Evolutionary conservation across 2,797 vertebrate genomes (phyloP), one percentile per base, ranked within the genome.

Genomic region (Australoheros facetus): DNA sequence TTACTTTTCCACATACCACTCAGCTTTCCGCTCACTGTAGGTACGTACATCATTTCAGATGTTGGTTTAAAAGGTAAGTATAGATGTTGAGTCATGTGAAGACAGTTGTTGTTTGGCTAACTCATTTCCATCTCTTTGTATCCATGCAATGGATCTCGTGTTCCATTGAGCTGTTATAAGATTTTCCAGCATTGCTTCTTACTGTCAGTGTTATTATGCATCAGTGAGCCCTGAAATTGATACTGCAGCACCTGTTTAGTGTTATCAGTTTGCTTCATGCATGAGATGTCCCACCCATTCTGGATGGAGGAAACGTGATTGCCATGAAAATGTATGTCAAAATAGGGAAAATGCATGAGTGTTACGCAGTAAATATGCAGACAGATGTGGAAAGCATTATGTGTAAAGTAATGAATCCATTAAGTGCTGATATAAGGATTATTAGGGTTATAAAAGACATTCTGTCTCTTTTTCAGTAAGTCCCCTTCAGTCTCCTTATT

Each of bases 181-280:
- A 51, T 69, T 73, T 62, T 23, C 14, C 28, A 62, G 13, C 51
- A 45, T 2, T 28, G 37, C 1, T 2, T 55, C 28, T 32, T 23
- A 37, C 56, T 26, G 26, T 7, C 56, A 5, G 23, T 32, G 32
- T 48, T 75, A n/a, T 51, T 28, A 16, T 48, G 30, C 28, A 30
- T 54, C 66, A 54, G 9, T 11, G 11, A 79, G 30, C 30, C 56
- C 54, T 75, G 34, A 55, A 79, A 77, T 87, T 82, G 60, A 80
- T 84, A 42, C 42, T 78, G 14, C 53, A 32, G 37, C 32, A 53
- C 23, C 58, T 71, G 51, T 73, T 69, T 37, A 54, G 37, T 57
- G 57, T 54, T 78, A 55, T 56, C 85, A 55, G n/a, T 69, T 71
- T 58, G n/a, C 57, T 42, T 79, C 5, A 56, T 51, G 37, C 66